Evolutionary conservation across 1,140 invertebrate genomes (phyloP), one percentile per base, ranked within the genome.

Genomic region (Pseudomyrmex gracilis): DNA sequence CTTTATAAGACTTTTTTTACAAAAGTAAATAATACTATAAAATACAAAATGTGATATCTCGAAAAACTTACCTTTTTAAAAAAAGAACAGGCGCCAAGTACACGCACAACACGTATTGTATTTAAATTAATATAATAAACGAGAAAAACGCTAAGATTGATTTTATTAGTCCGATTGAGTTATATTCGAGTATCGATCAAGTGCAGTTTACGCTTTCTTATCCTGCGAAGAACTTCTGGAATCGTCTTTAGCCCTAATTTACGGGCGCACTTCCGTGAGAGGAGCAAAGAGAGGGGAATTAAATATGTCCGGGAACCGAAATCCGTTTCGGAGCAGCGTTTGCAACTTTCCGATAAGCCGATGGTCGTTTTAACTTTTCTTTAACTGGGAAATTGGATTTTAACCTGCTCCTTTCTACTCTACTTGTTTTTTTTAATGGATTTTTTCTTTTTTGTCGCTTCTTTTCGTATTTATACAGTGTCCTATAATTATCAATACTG

Each of bases 381-480:
- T 87, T 80, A 89, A 86, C 88, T 74, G 76, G 68, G 73, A 89
- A 85, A 89, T 89, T 88, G 80, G 89, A 88, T 88, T 89, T 88
- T 73, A 55, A 12, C 49, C 24, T 60, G 10, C 12, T 12, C 53
- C 34, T 12, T 2, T 15, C 20, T 9, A 13, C 43, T 4, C 2
- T 13, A 0, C 12, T 17, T 9, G 20, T 24, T 5, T 13, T 22
- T 20, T 45, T 57, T 22, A 4, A n/a, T 70, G 8, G 43, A 3
- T 20, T 20, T 17, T 17, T 34, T 68, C 5, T 10, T 53, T 66
- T 51, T 51, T 64, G 22, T 55, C 53, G 8, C 13, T 55, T 55
- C 8, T 55, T 43, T 15, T 0, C 15, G 1, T 66, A 24, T 34
- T 34, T 22, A 47, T 20, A 43, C 60, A 15, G 9, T 0, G 43